Percentiles rank a stretch among this genome's conserved stretches.
These are phyloP conservation scores for Apodemia hepburni DNA, from an alignment of 2,888 invertebrate species.

Conservation along the genomic window DNA sequence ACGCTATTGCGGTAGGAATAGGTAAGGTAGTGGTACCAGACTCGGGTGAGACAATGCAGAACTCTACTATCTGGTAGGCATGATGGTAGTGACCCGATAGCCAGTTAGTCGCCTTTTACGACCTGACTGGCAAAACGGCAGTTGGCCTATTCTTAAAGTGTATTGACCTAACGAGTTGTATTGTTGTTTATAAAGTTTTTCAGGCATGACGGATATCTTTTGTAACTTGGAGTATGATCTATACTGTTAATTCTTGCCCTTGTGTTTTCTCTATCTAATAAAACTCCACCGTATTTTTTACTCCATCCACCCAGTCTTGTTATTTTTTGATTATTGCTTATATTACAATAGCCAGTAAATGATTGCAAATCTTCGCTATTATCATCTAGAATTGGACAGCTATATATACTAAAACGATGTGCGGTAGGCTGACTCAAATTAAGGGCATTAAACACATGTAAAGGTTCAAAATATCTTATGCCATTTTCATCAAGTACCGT, in stretches of 20 bases:
- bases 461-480: conserved; percentile 86
- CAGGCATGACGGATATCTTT: conserved; percentile 69
- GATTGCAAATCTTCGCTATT: conserved; percentile 69
- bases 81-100: too few relatives aligned
- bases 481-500: conserved; percentile 89
- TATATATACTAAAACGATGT: conserved; percentile 84
- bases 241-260: conserved; percentile 66
- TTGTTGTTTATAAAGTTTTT: too few relatives aligned
- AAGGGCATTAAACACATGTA: conserved; percentile 86
- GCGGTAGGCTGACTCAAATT: conserved; percentile 83
- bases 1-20: too few relatives aligned
- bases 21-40: too few relatives aligned
- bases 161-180: too few relatives aligned
- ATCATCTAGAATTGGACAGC: conserved; percentile 80
- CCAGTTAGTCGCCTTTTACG: too few relatives aligned
- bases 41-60: too few relatives aligned
- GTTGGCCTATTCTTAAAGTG: too few relatives aligned
- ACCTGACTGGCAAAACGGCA: too few relatives aligned
- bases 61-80: too few relatives aligned
- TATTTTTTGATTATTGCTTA: conserved; percentile 70
- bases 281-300: conserved; percentile 59
- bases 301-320: conserved; percentile 69
- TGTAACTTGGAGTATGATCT: conserved; percentile 80
- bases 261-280: conserved; percentile 63
- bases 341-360: conserved; percentile 68